Base-by-base conservation (phyloP, 2,113 vertebrate species). In the Motacilla tschutschensis region DNA sequence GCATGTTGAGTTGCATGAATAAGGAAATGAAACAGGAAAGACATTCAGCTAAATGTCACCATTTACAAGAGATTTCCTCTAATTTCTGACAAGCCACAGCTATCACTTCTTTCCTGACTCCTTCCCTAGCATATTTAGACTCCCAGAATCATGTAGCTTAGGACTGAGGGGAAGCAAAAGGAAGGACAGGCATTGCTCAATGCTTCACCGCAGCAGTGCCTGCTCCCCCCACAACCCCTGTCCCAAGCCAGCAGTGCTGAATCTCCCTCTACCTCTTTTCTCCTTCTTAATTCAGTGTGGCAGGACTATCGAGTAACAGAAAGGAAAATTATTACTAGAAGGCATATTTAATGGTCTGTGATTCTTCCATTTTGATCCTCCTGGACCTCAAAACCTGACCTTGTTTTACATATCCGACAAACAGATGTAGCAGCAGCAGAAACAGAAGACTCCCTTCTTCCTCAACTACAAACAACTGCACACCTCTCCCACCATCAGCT, bases 121-220 rank as follows among this genome's bases (percentile, higher is more conserved):
- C 20, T 50, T 76, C 60, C 12, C 38, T 38, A 47, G 24, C 16
- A 47, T 21, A 35, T 40, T 72, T 22, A 38, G 24, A 31, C 16
- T 66, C n/a, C 35, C 21, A 54, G 38, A 48, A 78, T 51, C 6
- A 67, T 12, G 31, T 0, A 26, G 8, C 18, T 63, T 20, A 55
- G 77, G 31, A 24, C 31, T 43, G 36, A 50, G 9, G 17, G 29
- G 70, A 78, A 77, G 53, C 18, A 65, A 5, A 6, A 38, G 43
- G 14, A 77, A 69, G 55, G 18, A 70, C 16, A 66, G 8, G 54
- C 21, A 35, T 3, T 71, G 28, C 36, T 67, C 16, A 11, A 0
- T 14, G 12, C 55, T 64, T 41, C 38, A 64, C 41, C 0, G 0
- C 25, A 29, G 13, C 22, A 26, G 4, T 1, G 8, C 14, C 59